A percentile compares a stretch with the other conserved stretches of the same genome.
phyloP scores from a whole-genome alignment of 2,113 vertebrate species.

The Piaya cayana region DNA sequence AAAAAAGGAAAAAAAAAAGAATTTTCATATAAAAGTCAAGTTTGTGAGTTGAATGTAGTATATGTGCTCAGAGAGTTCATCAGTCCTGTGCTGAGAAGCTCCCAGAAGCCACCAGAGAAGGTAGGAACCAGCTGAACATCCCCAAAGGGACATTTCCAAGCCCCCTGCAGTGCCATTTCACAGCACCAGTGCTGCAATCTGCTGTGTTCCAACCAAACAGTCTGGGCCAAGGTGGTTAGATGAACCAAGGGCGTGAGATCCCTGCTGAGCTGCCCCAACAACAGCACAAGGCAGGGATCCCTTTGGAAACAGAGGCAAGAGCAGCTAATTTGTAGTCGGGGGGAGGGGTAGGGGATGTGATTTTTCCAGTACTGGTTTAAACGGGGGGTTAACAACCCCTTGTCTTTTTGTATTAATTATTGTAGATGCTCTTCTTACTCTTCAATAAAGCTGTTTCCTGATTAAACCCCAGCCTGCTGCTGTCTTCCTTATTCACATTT shows the following conservation, averaged over 20 bases:
- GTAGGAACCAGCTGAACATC: background rate
- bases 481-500: background rate
- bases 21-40: background rate
- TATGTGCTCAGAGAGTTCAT: rapidly evolving
- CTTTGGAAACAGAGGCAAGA: background rate
- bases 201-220: background rate
- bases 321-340: rapidly evolving
- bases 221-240: background rate
- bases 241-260: background rate
- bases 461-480: background rate
- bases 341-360: background rate
- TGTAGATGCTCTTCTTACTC: background rate
- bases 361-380: background rate
- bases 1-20: background rate
- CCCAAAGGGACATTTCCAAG: background rate
- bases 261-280: background rate
- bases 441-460: slow-evolving; percentile 21
- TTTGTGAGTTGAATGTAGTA: background rate
- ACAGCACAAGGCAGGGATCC: background rate
- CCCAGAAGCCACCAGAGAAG: background rate
- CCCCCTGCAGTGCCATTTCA: background rate
- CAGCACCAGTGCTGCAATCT: background rate
- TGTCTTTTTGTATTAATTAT: background rate
- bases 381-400: background rate
- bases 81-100: background rate